A percentile compares a stretch with the other conserved stretches of the same genome.
Conservation (phyloP, 1,140 invertebrate species). For the Lerema accius region DNA sequence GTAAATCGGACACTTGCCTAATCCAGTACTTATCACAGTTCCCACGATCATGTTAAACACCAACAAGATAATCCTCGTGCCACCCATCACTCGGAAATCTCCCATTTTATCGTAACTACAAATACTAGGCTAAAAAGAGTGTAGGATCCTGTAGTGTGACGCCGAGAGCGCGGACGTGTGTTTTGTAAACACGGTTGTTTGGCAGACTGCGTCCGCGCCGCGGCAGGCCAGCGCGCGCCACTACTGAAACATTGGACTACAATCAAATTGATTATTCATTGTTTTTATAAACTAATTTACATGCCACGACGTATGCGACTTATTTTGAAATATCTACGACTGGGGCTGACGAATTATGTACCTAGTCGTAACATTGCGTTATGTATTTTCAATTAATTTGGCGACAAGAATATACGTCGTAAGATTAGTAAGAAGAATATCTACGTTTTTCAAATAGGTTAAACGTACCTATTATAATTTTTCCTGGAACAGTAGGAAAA, state of each 20-base stretch:
- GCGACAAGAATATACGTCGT: too few species aligned
- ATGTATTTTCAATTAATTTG: too few species aligned
- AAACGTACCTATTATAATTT: too few species aligned
- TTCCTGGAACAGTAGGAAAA: too few species aligned
- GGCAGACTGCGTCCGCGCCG: slow-evolving; percentile 39
- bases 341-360: too few species aligned
- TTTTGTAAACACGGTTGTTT: slow-evolving; percentile 69
- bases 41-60: slow-evolving; percentile 49
- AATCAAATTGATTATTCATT: slow-evolving; percentile 35
- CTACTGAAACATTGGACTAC: slow-evolving; percentile 43
- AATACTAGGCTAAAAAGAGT: too few species aligned
- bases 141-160: too few species aligned
- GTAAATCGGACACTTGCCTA: slow-evolving; percentile 85
- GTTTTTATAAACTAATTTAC: not conserved
- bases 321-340: too few species aligned
- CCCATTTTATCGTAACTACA: slow-evolving; percentile 51
- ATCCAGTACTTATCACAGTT: slow-evolving; percentile 65
- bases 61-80: slow-evolving; percentile 44
- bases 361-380: too few species aligned
- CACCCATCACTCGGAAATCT: slow-evolving; percentile 52
- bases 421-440: too few species aligned
- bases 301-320: not conserved
- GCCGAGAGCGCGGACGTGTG: slow-evolving; percentile 24
- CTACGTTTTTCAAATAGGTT: too few species aligned
- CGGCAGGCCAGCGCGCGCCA: slow-evolving; percentile 37